phyloP scores from a whole-genome alignment of 1,140 invertebrate genomes.

The Pectinophora gossypiella region DNA sequence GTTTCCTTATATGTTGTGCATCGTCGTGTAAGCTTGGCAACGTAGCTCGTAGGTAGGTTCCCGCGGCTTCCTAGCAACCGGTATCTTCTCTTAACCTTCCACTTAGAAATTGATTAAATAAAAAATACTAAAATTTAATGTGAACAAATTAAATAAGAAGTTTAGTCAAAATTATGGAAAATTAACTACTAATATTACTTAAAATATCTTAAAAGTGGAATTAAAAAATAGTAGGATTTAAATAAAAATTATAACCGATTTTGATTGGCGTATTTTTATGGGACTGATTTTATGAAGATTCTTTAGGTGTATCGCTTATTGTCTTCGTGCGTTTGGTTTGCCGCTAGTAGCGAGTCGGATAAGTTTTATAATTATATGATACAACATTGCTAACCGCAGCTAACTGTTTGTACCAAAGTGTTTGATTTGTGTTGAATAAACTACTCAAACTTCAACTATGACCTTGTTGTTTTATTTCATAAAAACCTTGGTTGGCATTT shows the following conservation, averaged over 20 bases:
- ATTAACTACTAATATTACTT: too few species aligned
- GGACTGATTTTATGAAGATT: constrained; percentile 18
- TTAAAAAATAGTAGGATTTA: too few species aligned
- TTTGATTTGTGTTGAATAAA: constrained; percentile 74
- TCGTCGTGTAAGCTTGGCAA: constrained; percentile 64
- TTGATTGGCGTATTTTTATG: constrained; percentile 12
- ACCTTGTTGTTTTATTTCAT: constrained; percentile 49
- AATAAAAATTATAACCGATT: constrained; percentile 16
- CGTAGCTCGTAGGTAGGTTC: constrained; percentile 69
- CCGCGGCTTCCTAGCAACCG: constrained; percentile 69
- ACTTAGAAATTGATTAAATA: constrained; percentile 53
- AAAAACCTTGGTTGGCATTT: too few species aligned
- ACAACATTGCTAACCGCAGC: constrained; percentile 51
- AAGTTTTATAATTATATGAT: constrained; percentile 32
- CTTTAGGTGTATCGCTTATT: constrained; percentile 29
- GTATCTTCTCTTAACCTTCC: constrained; percentile 68
- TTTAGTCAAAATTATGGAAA: constrained; percentile 43
- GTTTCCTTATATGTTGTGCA: constrained; percentile 65
- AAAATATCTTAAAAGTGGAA: constrained; percentile 10
- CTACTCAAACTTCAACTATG: constrained; percentile 66
- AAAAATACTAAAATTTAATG: constrained; percentile 57
- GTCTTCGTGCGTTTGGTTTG: constrained; percentile 43
- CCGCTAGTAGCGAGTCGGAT: constrained; percentile 36
- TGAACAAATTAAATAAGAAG: constrained; percentile 43
- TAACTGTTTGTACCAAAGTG: constrained; percentile 75